Evolutionary conservation across 2,797 vertebrate genomes (phyloP).

Genomic region (Onychomys leucogaster): DNA sequence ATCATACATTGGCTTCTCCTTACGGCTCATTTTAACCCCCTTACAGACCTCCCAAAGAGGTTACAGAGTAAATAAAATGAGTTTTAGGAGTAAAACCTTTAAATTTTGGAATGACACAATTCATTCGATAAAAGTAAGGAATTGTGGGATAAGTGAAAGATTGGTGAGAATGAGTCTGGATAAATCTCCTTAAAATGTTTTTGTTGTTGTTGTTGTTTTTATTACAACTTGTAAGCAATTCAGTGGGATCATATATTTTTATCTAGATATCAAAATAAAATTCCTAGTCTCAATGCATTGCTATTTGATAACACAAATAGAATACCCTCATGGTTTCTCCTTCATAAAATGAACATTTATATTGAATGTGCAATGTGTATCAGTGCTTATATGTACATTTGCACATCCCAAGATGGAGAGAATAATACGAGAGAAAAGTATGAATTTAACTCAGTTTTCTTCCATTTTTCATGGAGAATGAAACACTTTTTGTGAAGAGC

Average conservation of each 20-base stretch:
- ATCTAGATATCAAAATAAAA: not conserved
- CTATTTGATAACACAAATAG: not conserved
- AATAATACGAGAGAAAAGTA: not conserved
- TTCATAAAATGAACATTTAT: not conserved
- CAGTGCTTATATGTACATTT: not conserved
- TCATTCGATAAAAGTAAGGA: not conserved
- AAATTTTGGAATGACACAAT: not conserved
- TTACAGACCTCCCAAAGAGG: not conserved
- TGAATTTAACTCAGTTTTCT: conserved; percentile 9
- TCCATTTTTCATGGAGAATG: conserved; percentile 24
- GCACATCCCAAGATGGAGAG: not conserved
- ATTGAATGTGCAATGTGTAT: not conserved
- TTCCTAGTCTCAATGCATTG: not conserved
- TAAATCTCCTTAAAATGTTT: not conserved
- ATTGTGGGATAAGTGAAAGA: not conserved
- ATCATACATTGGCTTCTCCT: fast-evolving
- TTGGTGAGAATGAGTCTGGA: not conserved
- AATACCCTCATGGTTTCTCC: not conserved
- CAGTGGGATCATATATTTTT: not conserved
- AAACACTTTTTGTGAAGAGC: not conserved
- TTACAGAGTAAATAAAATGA: not conserved
- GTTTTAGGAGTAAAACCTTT: not conserved
- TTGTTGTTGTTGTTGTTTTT: not conserved
- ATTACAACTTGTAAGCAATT: not conserved
- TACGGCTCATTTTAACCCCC: not conserved